Evolutionary conservation across 2,113 vertebrate species (phyloP), one percentile per base, ranked within the genome.

Genomic region (Malurus elegans): DNA sequence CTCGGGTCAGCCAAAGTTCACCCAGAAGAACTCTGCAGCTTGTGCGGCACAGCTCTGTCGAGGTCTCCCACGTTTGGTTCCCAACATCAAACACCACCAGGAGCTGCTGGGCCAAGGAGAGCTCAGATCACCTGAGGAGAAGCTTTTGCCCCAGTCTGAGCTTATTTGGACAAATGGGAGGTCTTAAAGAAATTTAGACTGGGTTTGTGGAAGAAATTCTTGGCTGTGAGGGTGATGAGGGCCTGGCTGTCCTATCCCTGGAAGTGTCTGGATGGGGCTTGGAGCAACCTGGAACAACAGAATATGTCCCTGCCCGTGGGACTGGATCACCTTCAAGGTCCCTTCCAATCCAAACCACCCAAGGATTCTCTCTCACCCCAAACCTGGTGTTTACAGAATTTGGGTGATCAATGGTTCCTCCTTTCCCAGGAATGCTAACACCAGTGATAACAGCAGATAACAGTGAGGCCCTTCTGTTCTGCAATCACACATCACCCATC

Each of bases 1-100:
- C 83, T 28, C 24, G 13, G 81, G 89, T 95, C 88, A 93, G 94
- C 84, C 29, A 57, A 62, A 79, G 78, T 95, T 94, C 93, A 38
- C 38, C 38, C 38, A 38, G 38, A 38, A 38, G 38, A 38, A 38
- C 38, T 38, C 11, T 10, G 10, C 38, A 38, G 38, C 38, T 38
- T 38, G 38, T 38, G 38, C 38, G 10, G 58, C 44, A 78, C 54
- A 80, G 60, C 32, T 73, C 58, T 62, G 24, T 4, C 36, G 20
- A 79, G 40, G 36, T 47, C 65, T 67, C 45, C 40, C 4, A 3
- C 2, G 5, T 61, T 75, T 42, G 53, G 36, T 57, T 61, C 61
- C 18, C 5, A 54, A 53, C 69, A 93, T 32, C 64, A 31, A 28
- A 84, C 53, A 56, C 17, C 53, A 36, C 19, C 7, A 45, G 40